Evolutionary conservation across 2,113 vertebrate genomes (phyloP), one percentile per base, ranked within the genome.

Genomic region (Nerophis ophidion): DNA sequence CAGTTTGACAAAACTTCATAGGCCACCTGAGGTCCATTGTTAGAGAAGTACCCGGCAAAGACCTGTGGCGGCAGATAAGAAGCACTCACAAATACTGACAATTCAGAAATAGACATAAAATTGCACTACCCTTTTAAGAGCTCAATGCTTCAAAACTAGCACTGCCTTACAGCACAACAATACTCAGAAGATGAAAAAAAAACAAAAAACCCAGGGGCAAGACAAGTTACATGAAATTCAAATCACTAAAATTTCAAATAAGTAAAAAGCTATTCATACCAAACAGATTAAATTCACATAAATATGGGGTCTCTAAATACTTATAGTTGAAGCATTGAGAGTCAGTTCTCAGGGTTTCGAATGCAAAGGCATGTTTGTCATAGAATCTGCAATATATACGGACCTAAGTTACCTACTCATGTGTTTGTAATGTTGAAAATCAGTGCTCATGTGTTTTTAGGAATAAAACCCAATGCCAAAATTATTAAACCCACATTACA

Each of bases 11-110:
- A 66, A 60, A 70, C 54, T 88, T 86, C 79, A 85, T 49, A 63
- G 72, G 75, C 75, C 79, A 66, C 78, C 68, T 60, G 83, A 77
- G 77, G 68, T 77, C 71, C 78, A 88, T 89, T 90, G 88, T 88
- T 86, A 73, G 38, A 81, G 52, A 48, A 68, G 73, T 48, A 76
- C 68, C 79, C 68, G 60, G 73, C 81, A 78, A 87, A 72, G 48
- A 75, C 70, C 71, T 60, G 57, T 56, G 72, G 65, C 70, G 60
- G 71, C 62, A 76, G 67, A 81, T 61, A 79, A 79, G 82, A 84
- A 87, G 76, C 35, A 58, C 62, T 77, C 65, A 49, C 76, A 61
- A 67, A 48, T 68, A 70, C 57, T 52, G 68, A 68, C 76, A 66
- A 78, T 77, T 69, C 52, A 69, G 63, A 61, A 66, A 63, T 66